Conservation (phyloP, 1,140 invertebrate genomes). For the Thalassaphorura encarpata region DNA sequence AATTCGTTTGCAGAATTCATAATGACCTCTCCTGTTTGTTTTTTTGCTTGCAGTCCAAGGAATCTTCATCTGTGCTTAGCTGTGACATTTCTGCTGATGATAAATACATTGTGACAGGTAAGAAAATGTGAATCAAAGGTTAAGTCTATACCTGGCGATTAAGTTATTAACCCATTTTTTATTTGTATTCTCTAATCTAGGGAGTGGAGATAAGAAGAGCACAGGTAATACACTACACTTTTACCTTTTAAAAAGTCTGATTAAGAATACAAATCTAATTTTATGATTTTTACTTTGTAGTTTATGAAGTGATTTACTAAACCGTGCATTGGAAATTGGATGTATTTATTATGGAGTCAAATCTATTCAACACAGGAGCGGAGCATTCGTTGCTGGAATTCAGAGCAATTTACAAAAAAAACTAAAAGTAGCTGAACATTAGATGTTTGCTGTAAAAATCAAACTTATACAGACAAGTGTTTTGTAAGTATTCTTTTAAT, state of each 20-base stretch:
- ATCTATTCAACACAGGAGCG: too few relatives aligned
- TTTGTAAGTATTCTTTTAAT: too few relatives aligned
- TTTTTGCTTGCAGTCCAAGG: conserved; percentile 78
- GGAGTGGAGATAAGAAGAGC: conserved; percentile 57
- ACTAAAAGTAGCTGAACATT: too few relatives aligned
- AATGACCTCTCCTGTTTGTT: not conserved
- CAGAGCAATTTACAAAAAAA: too few relatives aligned
- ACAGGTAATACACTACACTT: conserved; percentile 37
- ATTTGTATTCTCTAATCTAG: not conserved
- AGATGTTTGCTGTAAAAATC: too few relatives aligned
- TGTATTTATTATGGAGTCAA: too few relatives aligned
- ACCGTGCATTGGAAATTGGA: too few relatives aligned
- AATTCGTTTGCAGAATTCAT: conserved; percentile 52
- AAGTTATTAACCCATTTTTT: not conserved
- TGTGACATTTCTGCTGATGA: conserved; percentile 88
- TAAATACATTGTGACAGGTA: conserved; percentile 62
- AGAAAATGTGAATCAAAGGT: too few relatives aligned
- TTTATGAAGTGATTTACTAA: conserved; percentile 57
- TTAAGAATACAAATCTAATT: too few relatives aligned
- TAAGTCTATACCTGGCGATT: not conserved
- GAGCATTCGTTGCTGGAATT: too few relatives aligned
- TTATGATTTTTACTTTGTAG: too few relatives aligned
- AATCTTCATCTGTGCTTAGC: conserved; percentile 94
- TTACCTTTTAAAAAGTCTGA: not conserved
- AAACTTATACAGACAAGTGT: too few relatives aligned